Evolutionary conservation across 2,888 invertebrate species (phyloP).

Genomic region (Ochropleura plecta): DNA sequence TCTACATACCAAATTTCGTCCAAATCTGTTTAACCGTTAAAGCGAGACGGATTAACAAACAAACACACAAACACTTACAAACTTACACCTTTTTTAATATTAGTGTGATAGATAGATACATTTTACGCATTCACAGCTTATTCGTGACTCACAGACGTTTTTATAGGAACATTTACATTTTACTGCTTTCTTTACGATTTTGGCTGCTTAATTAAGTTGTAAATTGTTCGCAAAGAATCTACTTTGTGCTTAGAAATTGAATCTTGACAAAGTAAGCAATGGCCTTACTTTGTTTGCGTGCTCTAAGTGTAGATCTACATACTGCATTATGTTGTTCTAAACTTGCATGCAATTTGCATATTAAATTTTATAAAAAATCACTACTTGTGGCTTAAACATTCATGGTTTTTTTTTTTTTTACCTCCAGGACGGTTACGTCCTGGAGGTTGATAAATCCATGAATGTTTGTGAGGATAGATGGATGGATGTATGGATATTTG

Average conservation of each 20-base stretch:
- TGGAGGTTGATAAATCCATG: too few species aligned
- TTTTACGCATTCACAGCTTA: conserved; percentile 8
- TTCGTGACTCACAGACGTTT: conserved; percentile 37
- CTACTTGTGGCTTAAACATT: not conserved
- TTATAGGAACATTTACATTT: conserved; percentile 47
- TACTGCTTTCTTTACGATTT: conserved; percentile 53
- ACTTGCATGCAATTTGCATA: not conserved
- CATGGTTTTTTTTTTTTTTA: too few species aligned
- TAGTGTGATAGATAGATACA: not conserved
- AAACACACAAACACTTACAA: too few species aligned
- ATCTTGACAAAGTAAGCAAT: conserved; percentile 21
- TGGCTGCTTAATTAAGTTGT: conserved; percentile 53
- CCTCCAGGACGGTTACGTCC: too few species aligned
- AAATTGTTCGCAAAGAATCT: conserved; percentile 37
- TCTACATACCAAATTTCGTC: too few species aligned
- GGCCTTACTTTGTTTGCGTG: not conserved
- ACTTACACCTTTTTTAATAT: too few species aligned
- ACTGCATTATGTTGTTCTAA: not conserved
- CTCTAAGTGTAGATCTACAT: not conserved
- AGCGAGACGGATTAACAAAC: too few species aligned
- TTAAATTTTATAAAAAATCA: not conserved
- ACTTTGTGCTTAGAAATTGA: conserved; percentile 8
- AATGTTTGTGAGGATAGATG: too few species aligned
- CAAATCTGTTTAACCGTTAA: too few species aligned
- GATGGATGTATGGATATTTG: too few species aligned